These are phyloP conservation scores for Gymnopithys bicolor DNA, from an alignment of 2,797 vertebrate species.

Conservation along the genomic window DNA sequence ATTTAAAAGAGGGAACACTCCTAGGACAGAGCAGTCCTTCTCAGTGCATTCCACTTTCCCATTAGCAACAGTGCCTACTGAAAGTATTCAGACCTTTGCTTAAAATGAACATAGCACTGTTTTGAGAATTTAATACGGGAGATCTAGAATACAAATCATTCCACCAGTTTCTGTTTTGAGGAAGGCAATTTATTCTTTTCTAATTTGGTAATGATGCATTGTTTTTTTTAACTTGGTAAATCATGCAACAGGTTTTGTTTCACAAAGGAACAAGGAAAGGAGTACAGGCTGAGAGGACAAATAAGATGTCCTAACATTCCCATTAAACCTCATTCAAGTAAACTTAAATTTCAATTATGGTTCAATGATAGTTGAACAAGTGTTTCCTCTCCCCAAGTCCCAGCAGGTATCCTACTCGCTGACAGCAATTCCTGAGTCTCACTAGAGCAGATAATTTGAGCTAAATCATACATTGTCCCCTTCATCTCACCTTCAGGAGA, in stretches of 20 bases:
- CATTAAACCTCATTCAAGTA: not conserved
- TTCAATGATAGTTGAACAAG: not conserved
- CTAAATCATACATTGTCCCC: not conserved
- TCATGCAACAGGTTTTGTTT: not conserved
- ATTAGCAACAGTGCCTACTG: not conserved
- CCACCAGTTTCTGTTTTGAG: not conserved
- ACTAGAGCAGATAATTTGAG: slow-evolving; percentile 5
- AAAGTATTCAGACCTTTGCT: not conserved
- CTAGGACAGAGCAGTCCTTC: not conserved
- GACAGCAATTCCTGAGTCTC: not conserved
- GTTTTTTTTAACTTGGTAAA: not conserved
- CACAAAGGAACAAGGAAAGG: not conserved
- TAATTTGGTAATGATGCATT: not conserved
- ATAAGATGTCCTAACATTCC: not conserved
- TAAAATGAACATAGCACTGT: not conserved
- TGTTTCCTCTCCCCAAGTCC: not conserved
- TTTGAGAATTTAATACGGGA: not conserved
- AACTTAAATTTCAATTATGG: slow-evolving; percentile 20
- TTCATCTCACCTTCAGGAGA: rapidly evolving
- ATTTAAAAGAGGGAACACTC: not conserved
- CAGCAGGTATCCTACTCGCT: not conserved
- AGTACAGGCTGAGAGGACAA: not conserved
- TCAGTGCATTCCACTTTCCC: not conserved
- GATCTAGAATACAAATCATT: not conserved
- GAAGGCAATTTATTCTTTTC: not conserved